These are phyloP conservation scores for Rhaphigaster nebulosa DNA, from an alignment of 2,888 invertebrate genomes.

Conservation along the genomic window DNA sequence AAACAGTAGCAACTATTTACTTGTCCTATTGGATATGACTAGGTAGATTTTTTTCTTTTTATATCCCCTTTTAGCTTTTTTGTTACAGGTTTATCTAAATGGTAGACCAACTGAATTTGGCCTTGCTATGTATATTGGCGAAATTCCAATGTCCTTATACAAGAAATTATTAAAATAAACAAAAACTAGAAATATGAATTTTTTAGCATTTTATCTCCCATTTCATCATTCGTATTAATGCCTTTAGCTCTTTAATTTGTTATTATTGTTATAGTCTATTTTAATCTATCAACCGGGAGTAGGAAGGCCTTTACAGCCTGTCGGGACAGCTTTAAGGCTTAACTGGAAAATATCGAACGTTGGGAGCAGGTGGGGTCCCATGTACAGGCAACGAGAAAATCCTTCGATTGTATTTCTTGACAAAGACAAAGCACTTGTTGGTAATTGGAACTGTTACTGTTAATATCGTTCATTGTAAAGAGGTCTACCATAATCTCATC, in stretches of 20 bases:
- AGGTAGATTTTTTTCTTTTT: too few relatives aligned
- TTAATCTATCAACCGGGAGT: neutral
- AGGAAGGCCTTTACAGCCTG: neutral
- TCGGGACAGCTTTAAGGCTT: neutral
- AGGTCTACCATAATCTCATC: neutral
- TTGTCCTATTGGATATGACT: too few relatives aligned
- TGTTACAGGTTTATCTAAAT: too few relatives aligned
- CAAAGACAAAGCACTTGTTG: conserved; percentile 10
- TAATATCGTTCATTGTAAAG: neutral
- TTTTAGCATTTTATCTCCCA: neutral
- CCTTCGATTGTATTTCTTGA: conserved; percentile 14
- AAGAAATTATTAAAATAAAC: too few relatives aligned
- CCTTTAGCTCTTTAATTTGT: neutral
- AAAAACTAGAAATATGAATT: too few relatives aligned
- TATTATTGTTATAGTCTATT: neutral
- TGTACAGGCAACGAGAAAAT: neutral
- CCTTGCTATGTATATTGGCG: too few relatives aligned
- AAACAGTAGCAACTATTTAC: too few relatives aligned
- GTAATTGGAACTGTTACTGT: neutral
- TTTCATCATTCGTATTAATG: neutral
- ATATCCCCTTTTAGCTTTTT: too few relatives aligned
- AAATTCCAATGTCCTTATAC: too few relatives aligned
- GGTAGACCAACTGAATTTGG: too few relatives aligned
- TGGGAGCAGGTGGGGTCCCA: neutral
- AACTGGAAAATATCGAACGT: neutral